Evolutionary conservation across 2,113 vertebrate species (phyloP).

Genomic region (Melanerpes formicivorus): DNA sequence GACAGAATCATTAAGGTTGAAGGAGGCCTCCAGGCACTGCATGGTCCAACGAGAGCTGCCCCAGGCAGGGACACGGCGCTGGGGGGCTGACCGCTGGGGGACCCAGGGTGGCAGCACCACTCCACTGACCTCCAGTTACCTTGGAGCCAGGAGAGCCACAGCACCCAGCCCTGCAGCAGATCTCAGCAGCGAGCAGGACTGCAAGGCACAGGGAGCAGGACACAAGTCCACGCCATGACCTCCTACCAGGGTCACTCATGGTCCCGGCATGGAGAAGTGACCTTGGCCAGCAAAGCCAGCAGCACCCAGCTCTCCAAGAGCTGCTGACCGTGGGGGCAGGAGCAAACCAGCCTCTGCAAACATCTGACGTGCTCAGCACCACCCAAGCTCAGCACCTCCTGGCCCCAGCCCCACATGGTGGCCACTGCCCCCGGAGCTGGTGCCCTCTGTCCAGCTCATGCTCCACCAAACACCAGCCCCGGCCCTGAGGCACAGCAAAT

Average conservation of each 20-base stretch:
- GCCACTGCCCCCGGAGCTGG: rapidly evolving
- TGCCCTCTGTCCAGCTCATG: background rate
- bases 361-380: rapidly evolving
- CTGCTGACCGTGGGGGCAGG: rapidly evolving
- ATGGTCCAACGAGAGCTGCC: background rate
- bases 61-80: rapidly evolving
- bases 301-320: background rate
- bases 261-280: rapidly evolving
- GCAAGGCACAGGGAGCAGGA: background rate
- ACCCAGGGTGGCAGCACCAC: rapidly evolving
- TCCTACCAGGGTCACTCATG: rapidly evolving
- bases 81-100: background rate
- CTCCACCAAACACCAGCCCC: background rate
- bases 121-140: background rate
- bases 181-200: background rate
- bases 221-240: background rate
- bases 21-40: too few relatives aligned
- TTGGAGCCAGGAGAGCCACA: background rate
- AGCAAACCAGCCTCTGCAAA: background rate
- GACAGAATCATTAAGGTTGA: too few relatives aligned
- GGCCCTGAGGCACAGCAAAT: rapidly evolving
- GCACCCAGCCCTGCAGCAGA: background rate
- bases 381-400: background rate
- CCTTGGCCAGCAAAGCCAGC: background rate
- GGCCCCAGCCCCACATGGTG: rapidly evolving